phyloP scores from a whole-genome alignment of 1,140 invertebrate genomes.

The Oppia nitens region DNA sequence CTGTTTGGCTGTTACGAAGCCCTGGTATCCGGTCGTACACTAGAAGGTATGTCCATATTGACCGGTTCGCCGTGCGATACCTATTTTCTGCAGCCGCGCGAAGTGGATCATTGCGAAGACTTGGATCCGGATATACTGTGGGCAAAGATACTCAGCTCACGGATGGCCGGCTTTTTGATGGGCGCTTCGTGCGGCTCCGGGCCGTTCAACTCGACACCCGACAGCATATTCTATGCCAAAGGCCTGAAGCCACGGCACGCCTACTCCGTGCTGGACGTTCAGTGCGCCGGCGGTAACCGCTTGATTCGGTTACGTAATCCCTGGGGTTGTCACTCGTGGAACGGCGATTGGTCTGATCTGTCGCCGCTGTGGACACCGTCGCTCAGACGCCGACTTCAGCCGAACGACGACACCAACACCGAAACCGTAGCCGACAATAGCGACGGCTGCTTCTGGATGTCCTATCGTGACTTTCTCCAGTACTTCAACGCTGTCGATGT shows the following conservation, averaged over 20 bases:
- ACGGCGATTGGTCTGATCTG: conserved; percentile 4
- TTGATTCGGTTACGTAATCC: conserved; percentile 11
- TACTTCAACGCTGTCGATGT: conserved; percentile 98
- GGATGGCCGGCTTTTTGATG: conserved; percentile 5
- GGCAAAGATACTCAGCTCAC: conserved; percentile 5
- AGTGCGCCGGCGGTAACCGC: not conserved
- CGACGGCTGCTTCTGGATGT: conserved; percentile 11
- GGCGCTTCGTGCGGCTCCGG: conserved; percentile 1
- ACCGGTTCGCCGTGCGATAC: conserved; percentile 48
- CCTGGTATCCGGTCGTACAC: conserved; percentile 78
- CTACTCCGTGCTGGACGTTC: conserved; percentile 4
- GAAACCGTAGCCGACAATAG: too few species aligned
- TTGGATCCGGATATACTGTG: conserved; percentile 41
- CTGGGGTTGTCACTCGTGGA: conserved; percentile 4
- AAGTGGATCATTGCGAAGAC: not conserved
- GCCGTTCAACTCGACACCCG: not conserved
- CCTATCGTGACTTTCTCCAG: conserved; percentile 62
- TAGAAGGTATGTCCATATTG: conserved; percentile 81
- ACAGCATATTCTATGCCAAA: not conserved
- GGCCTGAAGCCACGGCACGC: conserved; percentile 2
- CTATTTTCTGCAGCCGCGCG: conserved; percentile 28
- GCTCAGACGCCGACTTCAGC: not conserved
- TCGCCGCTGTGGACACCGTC: not conserved
- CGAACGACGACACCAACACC: too few species aligned
- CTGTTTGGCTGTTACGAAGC: conserved; percentile 93